Evolutionary conservation across 1,140 invertebrate species (phyloP).

Genomic region (Mactra quadrangularis): DNA sequence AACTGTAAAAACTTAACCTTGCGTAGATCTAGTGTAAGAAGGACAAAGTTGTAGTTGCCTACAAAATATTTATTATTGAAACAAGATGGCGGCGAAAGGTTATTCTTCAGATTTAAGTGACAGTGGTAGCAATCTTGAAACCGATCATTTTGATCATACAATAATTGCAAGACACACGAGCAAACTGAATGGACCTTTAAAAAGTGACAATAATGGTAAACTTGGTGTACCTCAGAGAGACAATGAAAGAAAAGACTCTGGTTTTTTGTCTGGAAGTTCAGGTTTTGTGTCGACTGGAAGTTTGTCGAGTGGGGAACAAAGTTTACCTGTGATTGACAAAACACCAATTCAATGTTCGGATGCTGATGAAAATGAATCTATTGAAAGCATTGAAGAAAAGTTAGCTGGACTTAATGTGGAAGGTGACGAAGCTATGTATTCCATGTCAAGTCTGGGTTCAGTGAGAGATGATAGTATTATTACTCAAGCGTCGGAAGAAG

Average conservation of each 20-base stretch:
- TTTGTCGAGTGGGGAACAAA: not conserved
- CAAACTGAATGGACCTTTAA: not conserved
- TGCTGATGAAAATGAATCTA: not conserved
- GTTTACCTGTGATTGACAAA: not conserved
- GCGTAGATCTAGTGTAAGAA: too few relatives aligned
- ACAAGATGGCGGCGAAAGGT: conserved; percentile 7
- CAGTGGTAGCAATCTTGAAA: conserved; percentile 5
- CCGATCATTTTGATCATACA: not conserved
- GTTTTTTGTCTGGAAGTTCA: too few relatives aligned
- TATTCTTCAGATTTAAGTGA: not conserved
- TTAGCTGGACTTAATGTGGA: not conserved
- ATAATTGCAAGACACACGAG: too few relatives aligned
- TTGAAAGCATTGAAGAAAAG: not conserved
- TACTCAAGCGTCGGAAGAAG: not conserved
- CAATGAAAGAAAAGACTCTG: too few relatives aligned
- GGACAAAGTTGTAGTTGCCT: too few relatives aligned
- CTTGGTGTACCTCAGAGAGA: not conserved
- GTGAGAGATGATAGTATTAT: not conserved
- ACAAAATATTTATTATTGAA: not conserved
- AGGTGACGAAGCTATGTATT: conserved; percentile 10
- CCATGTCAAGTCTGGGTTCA: conserved; percentile 1
- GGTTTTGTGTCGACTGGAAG: too few relatives aligned
- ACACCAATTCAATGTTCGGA: conserved; percentile 22
- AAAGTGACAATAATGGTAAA: too few relatives aligned
- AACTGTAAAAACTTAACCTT: too few relatives aligned